Evolutionary conservation across 1,140 invertebrate genomes (phyloP), one percentile per base, ranked within the genome.

Genomic region (Epicauta chinensis): DNA sequence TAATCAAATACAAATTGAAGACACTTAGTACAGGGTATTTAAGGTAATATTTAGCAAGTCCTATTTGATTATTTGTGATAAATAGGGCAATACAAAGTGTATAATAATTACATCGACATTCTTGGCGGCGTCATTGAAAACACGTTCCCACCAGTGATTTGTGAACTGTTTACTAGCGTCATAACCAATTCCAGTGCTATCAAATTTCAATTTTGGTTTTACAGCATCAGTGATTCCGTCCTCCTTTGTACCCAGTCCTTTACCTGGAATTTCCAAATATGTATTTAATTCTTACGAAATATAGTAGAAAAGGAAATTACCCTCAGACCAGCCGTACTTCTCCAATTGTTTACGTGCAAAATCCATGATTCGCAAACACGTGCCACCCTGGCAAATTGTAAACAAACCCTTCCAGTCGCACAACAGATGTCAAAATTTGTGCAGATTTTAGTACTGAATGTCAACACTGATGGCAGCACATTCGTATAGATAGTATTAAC

Each of bases 111-210:
- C 73, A 13, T 74, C 59, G 12, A 91, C 77, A 68, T 83, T 89
- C 34, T 71, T 76, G 7, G 83, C 75, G 29, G 87, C 85, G 57
- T 84, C 81, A 62, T 90, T 82, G 56, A 83, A 91, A 7, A 84
- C 71, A 39, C 78, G 76, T 61, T 86, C 82, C 87, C 89, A 91
- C 89, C 89, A 93, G 41, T 87, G 81, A 46, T 84, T 80, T 14
- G 81, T 86, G 61, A 85, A 88, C 54, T 86, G 81, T 15, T 83
- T 74, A 1, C 75, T 77, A 12, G 76, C 69, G 67, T 87, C 80
- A 64, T 86, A 83, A 0, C 89, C 90, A 38, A 93, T 64, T n/a
- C 89, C 89, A 13, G 77, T 65, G 14, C 76, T 81, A 67, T 91
- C 84, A 51, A 86, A 81, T 69, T 91, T 93, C 2, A 88, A 62